Base-by-base conservation (phyloP, 1,140 invertebrate genomes). In the Battus philenor region DNA sequence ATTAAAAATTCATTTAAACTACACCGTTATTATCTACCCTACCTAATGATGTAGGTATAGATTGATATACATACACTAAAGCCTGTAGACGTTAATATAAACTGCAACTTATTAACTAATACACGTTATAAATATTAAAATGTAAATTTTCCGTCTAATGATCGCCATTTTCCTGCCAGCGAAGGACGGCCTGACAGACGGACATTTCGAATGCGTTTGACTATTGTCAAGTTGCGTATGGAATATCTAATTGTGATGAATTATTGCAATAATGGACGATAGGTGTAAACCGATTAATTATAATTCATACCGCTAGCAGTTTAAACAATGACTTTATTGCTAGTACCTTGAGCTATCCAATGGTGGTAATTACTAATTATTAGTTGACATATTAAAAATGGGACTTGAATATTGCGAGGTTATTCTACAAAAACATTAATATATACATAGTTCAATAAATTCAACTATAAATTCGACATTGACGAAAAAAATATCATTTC, bases 211-310 rank as follows among this genome's bases (percentile, higher is more conserved):
- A 41, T 41, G 38, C 38, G 13, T 26, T 16, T 6, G 38, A 29
- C 7, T 16, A 16, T 10, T 17, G 12, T 4, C 13, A 9, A 1
- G 24, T 13, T 17, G 38, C 24, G 38, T 16, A n/a, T 15, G 26
- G 38, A 41, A 41, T 41, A 29, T 10, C 8, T 15, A 41, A 9
- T 41, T 13, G 11, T 17, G n/a, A 29, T 41, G 24, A 39, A 39
- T 39, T 39, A 39, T 22, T 39, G 38, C 38, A 41, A 29, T 41
- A 41, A 29, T 41, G 20, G 24, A 9, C 9, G 9, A 41, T 41
- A 41, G 38, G 15, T 29, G 26, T 27, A n/a, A 13, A 41, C 32
- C 18, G n/a, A 27, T 41, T 41, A 41, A 41, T 41, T 41, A 41
- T 26, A 26, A 39, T 29, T 41, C 38, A 29, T 27, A 41, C 33